Base-by-base conservation (phyloP, 2,797 vertebrate species). In the Limnodromus scolopaceus region DNA sequence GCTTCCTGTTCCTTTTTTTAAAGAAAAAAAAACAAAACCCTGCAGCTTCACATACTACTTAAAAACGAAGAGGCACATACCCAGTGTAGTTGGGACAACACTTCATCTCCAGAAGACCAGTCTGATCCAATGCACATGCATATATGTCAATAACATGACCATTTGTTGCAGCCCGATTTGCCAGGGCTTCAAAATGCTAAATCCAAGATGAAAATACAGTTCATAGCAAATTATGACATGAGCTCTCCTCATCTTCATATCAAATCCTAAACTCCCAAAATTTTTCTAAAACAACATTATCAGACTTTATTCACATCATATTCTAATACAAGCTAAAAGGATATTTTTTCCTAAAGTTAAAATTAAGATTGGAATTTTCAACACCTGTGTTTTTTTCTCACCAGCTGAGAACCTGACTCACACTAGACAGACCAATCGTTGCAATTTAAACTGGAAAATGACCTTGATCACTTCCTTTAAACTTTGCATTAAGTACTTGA, bases 141-240 rank as follows among this genome's bases (percentile, higher is more conserved):
- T 99, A 99, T 95, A 99, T 99, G 96, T 99, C 99, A 94, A 99
- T 98, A 92, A 99, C 99, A 94, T 99, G 99, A 49, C 99, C 99
- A 19, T 98, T 99, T 13, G 98, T 93, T 43, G 99, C 99, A 66
- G 99, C 99, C 84, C 99, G 98, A 96, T 98, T 99, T 66, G 99
- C 99, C 81, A 99, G 96, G 27, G 98, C 98, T 98, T 99, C 99
- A 89, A 99, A 99, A 97, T 99, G 99, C 99, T 99, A 96, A 60
- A 94, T 68, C 38, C 84, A 88, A 94, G 51, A 94, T 24, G 38
- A 92, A 96, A 97, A 84, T 36, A 83, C 80, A 93, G 43, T 79
- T 92, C 36, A 92, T 16, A 81, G 24, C 30, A 81, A 84, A 58
- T 86, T 76, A 70, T 0, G 11, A 81, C 0, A 0, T 34, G 57